Percentiles rank a stretch among this genome's conserved stretches.
phyloP scores from a whole-genome alignment of 1,140 invertebrate species.

The Bathynomus jamesi region DNA sequence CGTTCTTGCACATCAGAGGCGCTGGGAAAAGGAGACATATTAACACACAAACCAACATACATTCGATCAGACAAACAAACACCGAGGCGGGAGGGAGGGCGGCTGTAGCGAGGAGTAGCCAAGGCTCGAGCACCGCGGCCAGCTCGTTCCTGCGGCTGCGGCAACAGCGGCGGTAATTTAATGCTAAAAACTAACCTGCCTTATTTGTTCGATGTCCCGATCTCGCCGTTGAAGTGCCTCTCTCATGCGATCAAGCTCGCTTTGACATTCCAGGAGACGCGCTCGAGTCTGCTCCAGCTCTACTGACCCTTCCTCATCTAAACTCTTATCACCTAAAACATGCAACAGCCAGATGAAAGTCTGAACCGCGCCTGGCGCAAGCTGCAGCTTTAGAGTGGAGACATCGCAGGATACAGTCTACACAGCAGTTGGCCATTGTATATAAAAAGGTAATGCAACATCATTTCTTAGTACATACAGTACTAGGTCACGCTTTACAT shows the following conservation, averaged over 20 bases:
- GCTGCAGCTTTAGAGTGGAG: not conserved
- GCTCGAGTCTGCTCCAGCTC: slow-evolving; percentile 37
- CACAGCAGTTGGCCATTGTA: not conserved
- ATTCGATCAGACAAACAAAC: not conserved
- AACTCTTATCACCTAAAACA: slow-evolving; percentile 37
- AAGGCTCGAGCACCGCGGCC: not conserved
- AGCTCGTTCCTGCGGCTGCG: not conserved
- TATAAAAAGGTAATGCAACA: no score
- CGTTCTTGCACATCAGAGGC: not conserved
- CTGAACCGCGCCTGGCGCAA: not conserved
- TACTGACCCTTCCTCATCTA: slow-evolving; percentile 36
- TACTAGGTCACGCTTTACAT: no score
- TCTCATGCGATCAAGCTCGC: slow-evolving; percentile 31
- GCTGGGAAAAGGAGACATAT: not conserved
- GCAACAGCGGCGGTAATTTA: not conserved
- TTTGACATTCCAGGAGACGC: slow-evolving; percentile 34
- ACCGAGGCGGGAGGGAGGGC: not conserved
- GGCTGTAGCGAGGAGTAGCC: not conserved
- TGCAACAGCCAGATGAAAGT: slow-evolving; percentile 34
- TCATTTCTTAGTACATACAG: no score
- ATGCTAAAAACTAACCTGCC: slow-evolving; percentile 20
- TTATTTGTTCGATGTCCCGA: slow-evolving; percentile 21
- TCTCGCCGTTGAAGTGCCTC: slow-evolving; percentile 28
- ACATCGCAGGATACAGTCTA: not conserved
- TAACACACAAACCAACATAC: not conserved